A percentile compares a stretch with the other conserved stretches of the same genome.
phyloP scores from a whole-genome alignment of 2,797 vertebrate genomes.

The Myiothlypis coronata region DNA sequence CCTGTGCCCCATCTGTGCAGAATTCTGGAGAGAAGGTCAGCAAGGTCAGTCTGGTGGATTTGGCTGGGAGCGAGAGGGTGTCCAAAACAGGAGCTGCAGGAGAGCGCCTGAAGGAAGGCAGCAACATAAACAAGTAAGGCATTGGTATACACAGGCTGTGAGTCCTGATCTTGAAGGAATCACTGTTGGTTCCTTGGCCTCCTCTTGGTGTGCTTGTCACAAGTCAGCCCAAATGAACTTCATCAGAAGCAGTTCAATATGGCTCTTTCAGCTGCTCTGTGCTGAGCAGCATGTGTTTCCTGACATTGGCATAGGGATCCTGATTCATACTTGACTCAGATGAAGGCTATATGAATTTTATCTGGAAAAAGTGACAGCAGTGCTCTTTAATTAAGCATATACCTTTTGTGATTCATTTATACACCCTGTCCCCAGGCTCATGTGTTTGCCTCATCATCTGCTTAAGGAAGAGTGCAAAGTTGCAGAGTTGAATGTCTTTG shows the following conservation, averaged over 20 bases:
- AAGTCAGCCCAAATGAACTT: not conserved
- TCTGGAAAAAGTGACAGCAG: slow-evolving; percentile 53
- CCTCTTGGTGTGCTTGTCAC: not conserved
- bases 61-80: slow-evolving; percentile 94
- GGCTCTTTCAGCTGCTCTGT: not conserved
- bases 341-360: not conserved
- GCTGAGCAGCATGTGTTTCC: not conserved
- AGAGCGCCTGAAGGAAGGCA: slow-evolving; percentile 95
- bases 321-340: slow-evolving; percentile 29
- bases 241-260: not conserved
- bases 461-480: slow-evolving; percentile 1
- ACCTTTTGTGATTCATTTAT: slow-evolving; percentile 41
- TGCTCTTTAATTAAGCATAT: slow-evolving; percentile 30
- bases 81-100: slow-evolving; percentile 97
- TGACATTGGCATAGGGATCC: not conserved
- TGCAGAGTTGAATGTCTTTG: slow-evolving; percentile 33
- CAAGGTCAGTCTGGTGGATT: slow-evolving; percentile 95
- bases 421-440: slow-evolving; percentile 36
- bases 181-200: not conserved
- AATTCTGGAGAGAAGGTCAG: slow-evolving; percentile 99
- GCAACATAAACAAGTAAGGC: slow-evolving; percentile 97
- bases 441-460: slow-evolving; percentile 18
- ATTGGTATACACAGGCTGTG: rapidly evolving
- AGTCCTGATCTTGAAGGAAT: not conserved
- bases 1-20: slow-evolving; percentile 60